Conservation (phyloP, 2,113 vertebrate species). For the Etheostoma cragini region DNA sequence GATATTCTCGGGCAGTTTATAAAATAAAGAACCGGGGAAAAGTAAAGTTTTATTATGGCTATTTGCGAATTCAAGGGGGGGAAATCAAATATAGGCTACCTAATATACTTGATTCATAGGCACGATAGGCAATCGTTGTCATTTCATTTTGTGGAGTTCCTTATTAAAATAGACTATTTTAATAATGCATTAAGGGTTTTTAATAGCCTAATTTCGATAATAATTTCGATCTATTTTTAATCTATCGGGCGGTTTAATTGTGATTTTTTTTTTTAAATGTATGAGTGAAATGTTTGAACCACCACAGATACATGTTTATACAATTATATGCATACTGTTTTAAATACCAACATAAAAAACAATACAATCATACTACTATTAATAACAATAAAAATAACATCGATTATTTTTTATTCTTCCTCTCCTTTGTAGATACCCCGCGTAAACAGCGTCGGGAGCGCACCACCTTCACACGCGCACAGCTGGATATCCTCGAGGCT, state of each 20-base stretch:
- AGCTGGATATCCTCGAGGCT: conserved; percentile 89
- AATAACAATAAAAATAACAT: background rate
- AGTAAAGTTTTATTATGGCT: background rate
- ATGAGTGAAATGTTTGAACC: background rate
- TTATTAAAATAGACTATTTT: background rate
- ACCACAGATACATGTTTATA: background rate
- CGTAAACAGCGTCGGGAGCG: conserved; percentile 89
- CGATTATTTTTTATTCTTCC: background rate
- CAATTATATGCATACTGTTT: background rate
- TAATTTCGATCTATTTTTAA: background rate
- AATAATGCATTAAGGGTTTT: background rate
- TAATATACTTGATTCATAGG: background rate
- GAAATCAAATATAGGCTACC: background rate
- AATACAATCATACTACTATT: background rate
- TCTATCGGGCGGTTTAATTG: background rate
- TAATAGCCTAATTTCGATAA: background rate
- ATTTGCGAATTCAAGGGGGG: background rate
- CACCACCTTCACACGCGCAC: conserved; percentile 90
- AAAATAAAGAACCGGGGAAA: background rate
- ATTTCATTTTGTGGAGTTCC: background rate
- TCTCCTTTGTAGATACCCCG: conserved; percentile 76
- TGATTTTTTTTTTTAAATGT: no score
- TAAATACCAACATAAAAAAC: background rate
- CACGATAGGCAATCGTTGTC: fast-evolving
- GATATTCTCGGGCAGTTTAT: background rate